Conservation (phyloP, 2,888 invertebrate species). For the Onthophagus sagittarius region DNA sequence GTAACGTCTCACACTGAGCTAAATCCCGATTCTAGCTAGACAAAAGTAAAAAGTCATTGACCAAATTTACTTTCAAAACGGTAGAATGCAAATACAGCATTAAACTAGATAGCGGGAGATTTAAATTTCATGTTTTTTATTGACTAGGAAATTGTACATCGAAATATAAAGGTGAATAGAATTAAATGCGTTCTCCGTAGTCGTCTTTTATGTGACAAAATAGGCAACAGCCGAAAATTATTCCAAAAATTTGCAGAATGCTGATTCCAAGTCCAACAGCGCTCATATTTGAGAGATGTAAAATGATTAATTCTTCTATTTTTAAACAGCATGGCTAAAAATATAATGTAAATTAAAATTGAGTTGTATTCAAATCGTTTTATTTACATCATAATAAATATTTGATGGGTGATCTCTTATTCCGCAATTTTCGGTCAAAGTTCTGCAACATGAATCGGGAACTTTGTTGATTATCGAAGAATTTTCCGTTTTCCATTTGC, state of each 20-base stretch:
- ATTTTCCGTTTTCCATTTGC: slow-evolving; percentile 64
- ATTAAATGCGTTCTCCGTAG: slow-evolving; percentile 17
- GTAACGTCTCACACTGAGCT: too few species aligned
- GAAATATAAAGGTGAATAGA: neutral
- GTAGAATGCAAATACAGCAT: too few species aligned
- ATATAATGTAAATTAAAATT: neutral
- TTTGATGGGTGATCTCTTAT: slow-evolving; percentile 78
- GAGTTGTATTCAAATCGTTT: neutral
- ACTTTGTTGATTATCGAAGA: slow-evolving; percentile 54
- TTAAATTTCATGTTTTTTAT: neutral
- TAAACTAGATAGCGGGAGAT: neutral
- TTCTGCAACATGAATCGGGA: slow-evolving; percentile 86
- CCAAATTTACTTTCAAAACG: too few species aligned
- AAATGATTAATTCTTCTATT: slow-evolving; percentile 61
- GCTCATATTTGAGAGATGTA: slow-evolving; percentile 74
- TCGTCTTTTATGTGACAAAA: slow-evolving; percentile 74
- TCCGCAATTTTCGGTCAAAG: slow-evolving; percentile 61
- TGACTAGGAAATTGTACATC: neutral
- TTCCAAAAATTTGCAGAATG: slow-evolving; percentile 77
- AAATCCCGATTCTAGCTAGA: too few species aligned
- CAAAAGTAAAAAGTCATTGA: too few species aligned
- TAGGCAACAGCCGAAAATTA: slow-evolving; percentile 75
- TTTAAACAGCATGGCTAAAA: slow-evolving; percentile 74
- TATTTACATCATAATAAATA: slow-evolving; percentile 69
- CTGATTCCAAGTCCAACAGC: slow-evolving; percentile 81